A percentile compares a stretch with the other conserved stretches of the same genome.
phyloP scores from a whole-genome alignment of 1,140 invertebrate genomes.

The Rhopalosiphum maidis region DNA sequence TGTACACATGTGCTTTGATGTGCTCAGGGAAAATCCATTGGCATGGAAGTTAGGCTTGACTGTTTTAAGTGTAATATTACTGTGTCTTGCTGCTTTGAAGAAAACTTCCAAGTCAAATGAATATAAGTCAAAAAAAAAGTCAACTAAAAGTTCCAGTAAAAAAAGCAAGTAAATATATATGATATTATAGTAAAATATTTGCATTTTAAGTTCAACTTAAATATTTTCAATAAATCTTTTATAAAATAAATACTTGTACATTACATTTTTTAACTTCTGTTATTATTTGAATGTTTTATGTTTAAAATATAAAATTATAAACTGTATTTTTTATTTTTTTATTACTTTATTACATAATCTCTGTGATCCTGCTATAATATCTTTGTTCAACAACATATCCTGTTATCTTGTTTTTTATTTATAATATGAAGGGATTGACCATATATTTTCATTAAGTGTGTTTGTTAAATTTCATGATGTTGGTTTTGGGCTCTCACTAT shows the following conservation, averaged over 20 bases:
- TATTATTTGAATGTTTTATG: neutral
- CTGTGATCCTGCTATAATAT: too few relatives aligned
- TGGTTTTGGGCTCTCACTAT: neutral
- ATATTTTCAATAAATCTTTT: neutral
- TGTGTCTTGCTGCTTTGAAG: constrained; percentile 27
- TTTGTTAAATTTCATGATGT: neutral
- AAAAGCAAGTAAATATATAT: constrained; percentile 37
- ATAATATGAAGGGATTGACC: neutral
- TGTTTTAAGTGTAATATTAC: neutral
- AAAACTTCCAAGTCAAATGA: neutral
- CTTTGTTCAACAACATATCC: too few relatives aligned
- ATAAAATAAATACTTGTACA: neutral
- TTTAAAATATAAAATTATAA: neutral
- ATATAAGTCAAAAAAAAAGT: constrained; percentile 38
- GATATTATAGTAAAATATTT: neutral
- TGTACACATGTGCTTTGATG: constrained; percentile 70
- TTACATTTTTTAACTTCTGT: neutral
- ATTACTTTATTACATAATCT: neutral
- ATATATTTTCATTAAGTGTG: neutral
- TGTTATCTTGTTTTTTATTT: neutral
- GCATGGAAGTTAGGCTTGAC: constrained; percentile 69
- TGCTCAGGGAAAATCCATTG: constrained; percentile 72
- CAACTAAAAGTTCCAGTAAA: constrained; percentile 44
- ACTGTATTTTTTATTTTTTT: neutral
- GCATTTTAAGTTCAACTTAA: neutral